These are phyloP conservation scores for Brevimyrus niger DNA, from an alignment of 2,113 vertebrate genomes.

Conservation along the genomic window DNA sequence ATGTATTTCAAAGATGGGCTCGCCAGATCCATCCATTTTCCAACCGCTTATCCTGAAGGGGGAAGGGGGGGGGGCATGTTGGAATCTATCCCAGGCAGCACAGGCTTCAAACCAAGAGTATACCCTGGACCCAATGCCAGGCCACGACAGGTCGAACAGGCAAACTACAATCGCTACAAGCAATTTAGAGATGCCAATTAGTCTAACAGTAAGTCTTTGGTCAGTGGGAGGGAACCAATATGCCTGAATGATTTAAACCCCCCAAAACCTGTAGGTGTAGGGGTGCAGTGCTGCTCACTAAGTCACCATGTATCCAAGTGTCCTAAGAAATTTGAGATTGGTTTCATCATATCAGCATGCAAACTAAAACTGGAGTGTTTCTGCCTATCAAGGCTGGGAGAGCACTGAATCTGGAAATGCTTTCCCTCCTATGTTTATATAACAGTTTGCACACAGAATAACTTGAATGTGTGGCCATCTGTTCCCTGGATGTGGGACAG, in stretches of 20 bases:
- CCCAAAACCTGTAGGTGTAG: not conserved
- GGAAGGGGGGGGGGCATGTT: not conserved
- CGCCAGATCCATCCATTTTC: not conserved
- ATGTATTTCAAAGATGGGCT: constrained; percentile 8
- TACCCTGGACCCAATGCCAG: not conserved
- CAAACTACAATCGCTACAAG: not conserved
- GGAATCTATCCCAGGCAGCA: not conserved
- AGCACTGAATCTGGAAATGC: not conserved
- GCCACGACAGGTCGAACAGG: not conserved
- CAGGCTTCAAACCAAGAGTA: not conserved
- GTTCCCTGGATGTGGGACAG: not conserved
- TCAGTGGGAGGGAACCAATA: not conserved
- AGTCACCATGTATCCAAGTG: not conserved
- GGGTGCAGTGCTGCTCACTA: not conserved
- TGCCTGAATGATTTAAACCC: not conserved
- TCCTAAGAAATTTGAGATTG: not conserved
- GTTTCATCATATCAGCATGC: not conserved
- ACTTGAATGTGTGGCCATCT: not conserved
- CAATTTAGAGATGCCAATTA: not conserved
- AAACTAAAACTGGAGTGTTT: not conserved
- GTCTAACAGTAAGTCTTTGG: not conserved
- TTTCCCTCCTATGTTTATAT: not conserved
- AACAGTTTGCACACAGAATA: not conserved
- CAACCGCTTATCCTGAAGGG: not conserved
- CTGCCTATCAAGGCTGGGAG: not conserved